Evolutionary conservation across 2,113 vertebrate genomes (phyloP), one percentile per base, ranked within the genome.

Genomic region (Symphodus melops): DNA sequence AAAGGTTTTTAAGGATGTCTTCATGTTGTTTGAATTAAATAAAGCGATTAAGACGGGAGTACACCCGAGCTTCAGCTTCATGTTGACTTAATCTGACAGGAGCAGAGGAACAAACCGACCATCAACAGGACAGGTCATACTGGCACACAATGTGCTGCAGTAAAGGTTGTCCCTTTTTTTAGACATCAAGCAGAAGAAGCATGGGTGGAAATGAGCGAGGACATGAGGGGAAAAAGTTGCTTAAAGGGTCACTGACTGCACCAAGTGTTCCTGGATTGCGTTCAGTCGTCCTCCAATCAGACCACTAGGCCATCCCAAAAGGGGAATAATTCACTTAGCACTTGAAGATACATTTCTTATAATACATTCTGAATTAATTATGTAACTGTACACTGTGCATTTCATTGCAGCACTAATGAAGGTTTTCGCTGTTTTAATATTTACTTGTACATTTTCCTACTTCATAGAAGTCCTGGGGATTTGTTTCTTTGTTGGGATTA

Each of bases 11-110:
- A 14, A 20, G 33, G 23, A 21, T 36, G 42, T 3, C 10, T 44
- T 44, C 13, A 13, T 13, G 52, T 28, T 19, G 39, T 68, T 72
- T 42, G 25, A 1, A 58, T 56, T n/a, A 68, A 37, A 20, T 17
- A 1, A 48, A 41, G 19, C 20, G 37, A 36, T 37, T 4, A 17
- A 48, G 14, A 16, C 33, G 0, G 8, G 9, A 79, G 77, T 17
- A 37, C 9, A 66, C 14, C 39, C 25, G 39, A 77, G 61, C 39
- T 8, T 13, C 39, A 37, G 52, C 54, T 60, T 80, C 36, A 25
- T 41, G 68, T 58, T 71, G 56, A 77, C 8, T 79, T 42, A 16
- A 82, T 81, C 36, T 56, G 53, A 81, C 56, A 62, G 80, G 16
- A 79, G 55, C 4, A 11, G 36, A 19, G 36, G 12, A 65, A 19